These are phyloP conservation scores for Apamea anceps DNA, from an alignment of 2,888 invertebrate genomes.

Conservation along the genomic window DNA sequence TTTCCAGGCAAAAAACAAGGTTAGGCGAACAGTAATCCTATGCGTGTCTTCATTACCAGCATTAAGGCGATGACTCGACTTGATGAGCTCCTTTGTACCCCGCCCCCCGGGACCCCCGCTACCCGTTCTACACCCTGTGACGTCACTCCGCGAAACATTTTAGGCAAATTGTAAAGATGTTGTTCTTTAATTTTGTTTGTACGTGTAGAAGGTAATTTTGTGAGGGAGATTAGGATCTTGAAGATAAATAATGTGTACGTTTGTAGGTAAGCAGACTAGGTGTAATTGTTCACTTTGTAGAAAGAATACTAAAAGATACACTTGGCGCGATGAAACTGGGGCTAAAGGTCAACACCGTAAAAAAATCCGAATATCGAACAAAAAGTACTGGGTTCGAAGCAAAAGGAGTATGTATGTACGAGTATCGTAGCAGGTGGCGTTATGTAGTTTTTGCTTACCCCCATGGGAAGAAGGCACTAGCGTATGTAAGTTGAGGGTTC, in stretches of 20 bases:
- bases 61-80: constrained; percentile 77
- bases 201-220: constrained; percentile 21
- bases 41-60: constrained; percentile 72
- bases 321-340: too few relatives aligned
- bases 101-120: not conserved
- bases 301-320: not conserved
- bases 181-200: constrained; percentile 61
- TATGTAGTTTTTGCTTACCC: not conserved
- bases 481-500: not conserved
- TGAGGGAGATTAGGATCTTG: constrained; percentile 40
- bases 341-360: too few relatives aligned
- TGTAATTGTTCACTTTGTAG: constrained; percentile 4
- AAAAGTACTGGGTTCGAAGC: not conserved
- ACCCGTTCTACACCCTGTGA: constrained; percentile 32
- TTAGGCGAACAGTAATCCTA: constrained; percentile 57
- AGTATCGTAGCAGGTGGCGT: not conserved
- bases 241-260: constrained; percentile 17
- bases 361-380: too few relatives aligned
- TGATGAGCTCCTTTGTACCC: constrained; percentile 71
- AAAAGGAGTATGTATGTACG: not conserved
- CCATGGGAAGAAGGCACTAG: not conserved
- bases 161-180: constrained; percentile 63
- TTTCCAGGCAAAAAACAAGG: constrained; percentile 49
- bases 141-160: constrained; percentile 50
- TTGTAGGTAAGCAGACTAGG: not conserved